A percentile compares a stretch with the other conserved stretches of the same genome.
Evolutionary conservation across 2,888 invertebrate species (phyloP).

Genomic region (Pseudoips prasinana): DNA sequence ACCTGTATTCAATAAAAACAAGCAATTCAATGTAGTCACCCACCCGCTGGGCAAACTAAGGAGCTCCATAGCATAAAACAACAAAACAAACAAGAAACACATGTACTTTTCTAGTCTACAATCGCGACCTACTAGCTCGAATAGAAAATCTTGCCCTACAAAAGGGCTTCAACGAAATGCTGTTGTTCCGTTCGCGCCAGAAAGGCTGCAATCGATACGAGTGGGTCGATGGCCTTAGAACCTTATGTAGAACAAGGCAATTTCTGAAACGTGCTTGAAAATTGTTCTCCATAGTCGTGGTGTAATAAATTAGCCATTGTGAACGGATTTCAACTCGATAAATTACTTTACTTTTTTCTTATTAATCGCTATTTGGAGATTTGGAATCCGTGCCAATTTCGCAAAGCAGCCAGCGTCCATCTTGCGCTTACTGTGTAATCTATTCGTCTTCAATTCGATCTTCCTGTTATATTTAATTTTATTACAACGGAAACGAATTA

Average conservation of each 20-base stretch:
- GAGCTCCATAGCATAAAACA: too few species aligned
- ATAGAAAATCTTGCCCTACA: conserved; percentile 36
- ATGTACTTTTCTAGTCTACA: conserved; percentile 7
- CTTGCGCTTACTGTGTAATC: too few species aligned
- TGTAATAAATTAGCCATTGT: conserved; percentile 16
- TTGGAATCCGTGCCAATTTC: too few species aligned
- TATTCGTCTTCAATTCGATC: too few species aligned
- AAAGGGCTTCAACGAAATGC: conserved; percentile 25
- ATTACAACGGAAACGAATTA: too few species aligned
- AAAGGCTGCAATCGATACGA: conserved; percentile 52
- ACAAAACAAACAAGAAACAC: conserved; percentile 2
- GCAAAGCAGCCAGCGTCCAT: too few species aligned
- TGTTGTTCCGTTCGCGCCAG: conserved; percentile 48
- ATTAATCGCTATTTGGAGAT: neutral
- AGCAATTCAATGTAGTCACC: neutral
- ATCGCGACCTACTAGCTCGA: conserved; percentile 35
- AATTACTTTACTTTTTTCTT: conserved; percentile 1
- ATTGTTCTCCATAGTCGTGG: conserved; percentile 10
- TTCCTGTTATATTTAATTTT: too few species aligned
- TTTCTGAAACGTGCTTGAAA: conserved; percentile 34
- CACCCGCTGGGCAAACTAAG: too few species aligned
- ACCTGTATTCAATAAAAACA: neutral
- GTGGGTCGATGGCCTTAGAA: conserved; percentile 54
- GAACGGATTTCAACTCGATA: conserved; percentile 3
- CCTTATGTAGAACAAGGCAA: conserved; percentile 46